Evolutionary conservation across 2,888 invertebrate genomes (phyloP).

Genomic region (Parnassius glacialis): DNA sequence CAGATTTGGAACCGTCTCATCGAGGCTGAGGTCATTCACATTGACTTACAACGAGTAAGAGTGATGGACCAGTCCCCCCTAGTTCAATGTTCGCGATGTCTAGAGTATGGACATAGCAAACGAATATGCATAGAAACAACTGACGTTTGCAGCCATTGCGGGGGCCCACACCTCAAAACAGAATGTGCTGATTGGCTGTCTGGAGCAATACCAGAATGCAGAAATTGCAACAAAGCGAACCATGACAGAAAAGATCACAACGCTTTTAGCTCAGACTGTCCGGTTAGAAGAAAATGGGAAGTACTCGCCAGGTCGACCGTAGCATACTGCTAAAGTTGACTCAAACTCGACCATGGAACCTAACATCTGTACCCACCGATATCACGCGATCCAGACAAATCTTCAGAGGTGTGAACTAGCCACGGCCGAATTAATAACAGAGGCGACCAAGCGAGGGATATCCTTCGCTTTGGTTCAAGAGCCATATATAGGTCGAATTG

Average conservation of each 20-base stretch:
- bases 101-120: not conserved
- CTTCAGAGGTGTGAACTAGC: no score
- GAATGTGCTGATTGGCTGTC: not conserved
- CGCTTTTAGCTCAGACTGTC: no score
- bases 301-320: no score
- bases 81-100: no score
- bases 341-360: no score
- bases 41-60: slow-evolving; percentile 1
- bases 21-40: not conserved
- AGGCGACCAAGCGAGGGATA: no score
- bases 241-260: no score
- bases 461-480: not conserved
- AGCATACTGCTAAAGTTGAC: no score
- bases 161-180: not conserved
- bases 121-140: not conserved
- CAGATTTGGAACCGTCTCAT: not conserved
- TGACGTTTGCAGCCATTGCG: slow-evolving; percentile 1
- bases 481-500: not conserved
- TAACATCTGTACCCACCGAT: not conserved
- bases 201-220: not conserved
- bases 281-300: no score
- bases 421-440: no score
- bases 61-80: not conserved
- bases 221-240: slow-evolving; percentile 2
- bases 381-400: no score